Evolutionary conservation across 2,113 vertebrate species (phyloP).

Genomic region (Colistium nudipinnis): DNA sequence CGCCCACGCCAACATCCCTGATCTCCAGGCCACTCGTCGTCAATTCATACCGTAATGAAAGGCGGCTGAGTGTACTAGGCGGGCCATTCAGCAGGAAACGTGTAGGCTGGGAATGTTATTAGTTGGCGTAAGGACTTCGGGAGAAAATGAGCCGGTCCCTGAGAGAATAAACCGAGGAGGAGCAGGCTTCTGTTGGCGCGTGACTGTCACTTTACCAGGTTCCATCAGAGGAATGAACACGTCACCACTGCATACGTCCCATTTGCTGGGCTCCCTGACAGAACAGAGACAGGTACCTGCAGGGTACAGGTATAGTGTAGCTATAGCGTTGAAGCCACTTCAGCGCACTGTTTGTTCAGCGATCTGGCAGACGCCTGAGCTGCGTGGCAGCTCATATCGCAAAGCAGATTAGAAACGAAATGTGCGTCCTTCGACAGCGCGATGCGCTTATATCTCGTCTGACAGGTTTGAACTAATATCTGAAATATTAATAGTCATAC

Average conservation of each 20-base stretch:
- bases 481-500: background rate
- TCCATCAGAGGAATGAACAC: conserved; percentile 34
- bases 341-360: conserved; percentile 17
- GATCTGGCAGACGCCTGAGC: conserved; percentile 33
- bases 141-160: conserved; percentile 45
- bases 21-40: conserved; percentile 42
- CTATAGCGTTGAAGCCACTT: conserved; percentile 41
- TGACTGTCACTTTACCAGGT: conserved; percentile 55
- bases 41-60: conserved; percentile 61
- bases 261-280: conserved; percentile 31
- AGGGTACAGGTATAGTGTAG: no score
- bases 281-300: conserved; percentile 27
- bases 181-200: conserved; percentile 29
- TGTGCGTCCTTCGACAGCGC: no score
- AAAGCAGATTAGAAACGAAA: conserved; percentile 24
- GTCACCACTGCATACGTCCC: conserved; percentile 28
- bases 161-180: conserved; percentile 36
- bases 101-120: conserved; percentile 49
- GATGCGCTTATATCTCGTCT: conserved; percentile 18
- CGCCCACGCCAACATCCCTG: conserved; percentile 35
- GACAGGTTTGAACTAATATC: conserved; percentile 31
- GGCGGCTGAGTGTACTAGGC: conserved; percentile 25
- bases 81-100: conserved; percentile 33
- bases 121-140: conserved; percentile 38
- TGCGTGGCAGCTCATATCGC: conserved; percentile 9